phyloP scores from a whole-genome alignment of 2,888 invertebrate genomes.

The Actias luna region DNA sequence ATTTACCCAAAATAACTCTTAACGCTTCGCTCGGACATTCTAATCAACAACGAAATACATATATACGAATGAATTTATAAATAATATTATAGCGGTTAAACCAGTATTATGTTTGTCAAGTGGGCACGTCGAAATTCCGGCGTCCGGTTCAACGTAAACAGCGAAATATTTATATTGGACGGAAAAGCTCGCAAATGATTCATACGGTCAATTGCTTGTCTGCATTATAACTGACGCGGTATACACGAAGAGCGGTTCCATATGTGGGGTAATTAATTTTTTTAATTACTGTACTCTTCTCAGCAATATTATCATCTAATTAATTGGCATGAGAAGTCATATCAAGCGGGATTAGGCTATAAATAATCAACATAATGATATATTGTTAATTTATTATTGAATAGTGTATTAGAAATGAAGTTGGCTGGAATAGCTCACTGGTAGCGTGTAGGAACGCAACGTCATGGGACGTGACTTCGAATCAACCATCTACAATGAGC shows the following conservation, averaged over 20 bases:
- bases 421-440: no score
- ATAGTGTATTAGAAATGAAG: no score
- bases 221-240: neutral
- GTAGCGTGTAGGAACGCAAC: no score
- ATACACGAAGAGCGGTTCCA: neutral
- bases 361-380: no score
- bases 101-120: constrained; percentile 3
- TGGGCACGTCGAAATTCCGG: constrained; percentile 2
- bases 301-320: neutral
- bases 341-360: neutral
- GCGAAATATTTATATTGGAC: constrained; percentile 6
- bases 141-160: neutral
- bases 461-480: no score
- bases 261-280: neutral
- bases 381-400: no score
- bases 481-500: no score
- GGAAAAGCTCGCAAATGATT: constrained; percentile 4
- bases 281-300: neutral
- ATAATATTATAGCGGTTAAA: neutral
- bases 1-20: neutral
- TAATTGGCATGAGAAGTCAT: neutral
- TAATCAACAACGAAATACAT: neutral
- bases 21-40: neutral
- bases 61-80: constrained; percentile 2
- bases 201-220: neutral